These are phyloP conservation scores for Porites divaricata DNA, from an alignment of 92 coral and sea anemone genomes.

Conservation along the genomic window DNA sequence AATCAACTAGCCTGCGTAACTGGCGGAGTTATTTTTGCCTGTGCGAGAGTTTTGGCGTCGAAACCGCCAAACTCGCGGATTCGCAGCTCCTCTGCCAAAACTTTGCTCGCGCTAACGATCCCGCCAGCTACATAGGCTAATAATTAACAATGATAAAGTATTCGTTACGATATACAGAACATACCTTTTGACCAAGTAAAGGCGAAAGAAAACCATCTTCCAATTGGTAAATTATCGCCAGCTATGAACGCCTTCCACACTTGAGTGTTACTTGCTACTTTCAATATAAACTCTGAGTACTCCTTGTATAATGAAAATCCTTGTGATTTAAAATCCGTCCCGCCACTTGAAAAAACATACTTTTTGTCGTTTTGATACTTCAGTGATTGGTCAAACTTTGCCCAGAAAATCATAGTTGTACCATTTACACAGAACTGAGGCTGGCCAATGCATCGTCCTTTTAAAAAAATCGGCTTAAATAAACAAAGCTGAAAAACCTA, in stretches of 20 bases:
- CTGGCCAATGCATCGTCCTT: background rate
- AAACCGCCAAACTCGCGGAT: too few relatives aligned
- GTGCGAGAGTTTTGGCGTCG: too few relatives aligned
- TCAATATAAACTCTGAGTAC: background rate
- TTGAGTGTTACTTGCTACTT: background rate
- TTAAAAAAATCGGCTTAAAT: background rate
- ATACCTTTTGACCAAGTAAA: constrained; percentile 1
- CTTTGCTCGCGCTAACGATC: too few relatives aligned
- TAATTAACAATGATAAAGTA: too few relatives aligned
- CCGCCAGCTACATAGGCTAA: too few relatives aligned
- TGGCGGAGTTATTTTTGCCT: too few relatives aligned
- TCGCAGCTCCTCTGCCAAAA: too few relatives aligned
- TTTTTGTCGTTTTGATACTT: background rate
- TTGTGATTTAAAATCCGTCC: background rate
- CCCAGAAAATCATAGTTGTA: constrained; percentile 5
- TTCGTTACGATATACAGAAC: background rate
- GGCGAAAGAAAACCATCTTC: background rate
- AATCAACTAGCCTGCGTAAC: too few relatives aligned
- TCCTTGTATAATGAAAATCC: background rate
- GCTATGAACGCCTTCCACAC: background rate
- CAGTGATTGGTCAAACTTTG: background rate
- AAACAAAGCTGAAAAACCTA: too few relatives aligned
- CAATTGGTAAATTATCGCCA: background rate
- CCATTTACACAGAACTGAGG: background rate
- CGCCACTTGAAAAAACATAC: background rate